phyloP scores from a whole-genome alignment of 2,113 vertebrate species.

The Antigone vipio region DNA sequence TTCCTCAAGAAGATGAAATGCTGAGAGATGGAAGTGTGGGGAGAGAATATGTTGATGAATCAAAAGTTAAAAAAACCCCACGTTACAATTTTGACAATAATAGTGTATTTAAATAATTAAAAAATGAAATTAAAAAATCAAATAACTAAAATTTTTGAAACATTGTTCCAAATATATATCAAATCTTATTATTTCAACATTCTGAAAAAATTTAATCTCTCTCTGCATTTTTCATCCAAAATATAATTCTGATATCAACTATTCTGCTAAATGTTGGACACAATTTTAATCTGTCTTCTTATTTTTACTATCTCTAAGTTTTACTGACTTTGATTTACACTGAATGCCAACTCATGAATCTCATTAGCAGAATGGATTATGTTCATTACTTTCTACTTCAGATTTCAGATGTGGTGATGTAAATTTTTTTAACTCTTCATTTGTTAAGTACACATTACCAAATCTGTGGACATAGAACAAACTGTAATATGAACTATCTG shows the following conservation, averaged over 20 bases:
- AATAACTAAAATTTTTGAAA: neutral
- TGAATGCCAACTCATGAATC: neutral
- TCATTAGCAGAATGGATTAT: neutral
- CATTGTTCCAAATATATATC: neutral
- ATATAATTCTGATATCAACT: neutral
- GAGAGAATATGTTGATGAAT: neutral
- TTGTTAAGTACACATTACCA: neutral
- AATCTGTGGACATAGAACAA: neutral
- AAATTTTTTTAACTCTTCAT: neutral
- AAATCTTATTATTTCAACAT: neutral
- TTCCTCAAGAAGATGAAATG: neutral
- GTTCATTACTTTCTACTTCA: neutral
- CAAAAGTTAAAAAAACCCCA: neutral
- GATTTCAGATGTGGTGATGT: neutral
- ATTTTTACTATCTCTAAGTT: neutral
- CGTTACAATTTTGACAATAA: neutral
- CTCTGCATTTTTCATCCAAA: neutral
- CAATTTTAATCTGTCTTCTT: neutral
- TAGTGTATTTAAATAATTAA: neutral
- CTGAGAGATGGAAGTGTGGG: neutral
- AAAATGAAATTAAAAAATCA: neutral
- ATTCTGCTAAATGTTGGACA: neutral
- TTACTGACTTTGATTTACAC: neutral
- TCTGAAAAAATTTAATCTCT: neutral
- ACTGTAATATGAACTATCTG: neutral